Base-by-base conservation (phyloP, 2,888 invertebrate genomes). In the Parnassius mnemosyne region DNA sequence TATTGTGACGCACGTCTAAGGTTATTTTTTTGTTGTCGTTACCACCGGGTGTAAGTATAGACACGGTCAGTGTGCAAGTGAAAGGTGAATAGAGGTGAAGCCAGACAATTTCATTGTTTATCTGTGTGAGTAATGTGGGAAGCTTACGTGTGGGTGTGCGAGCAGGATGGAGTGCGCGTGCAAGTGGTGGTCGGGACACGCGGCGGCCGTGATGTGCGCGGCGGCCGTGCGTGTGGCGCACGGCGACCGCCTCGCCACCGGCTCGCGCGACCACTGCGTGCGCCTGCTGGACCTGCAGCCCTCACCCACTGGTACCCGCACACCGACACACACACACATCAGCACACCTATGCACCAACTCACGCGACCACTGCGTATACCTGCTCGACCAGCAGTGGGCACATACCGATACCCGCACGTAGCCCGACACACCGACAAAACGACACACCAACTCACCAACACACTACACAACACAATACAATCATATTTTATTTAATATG, bases 191-290 rank as follows among this genome's bases (percentile, higher is more conserved):
- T 94, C 95, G 50, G 95, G 96, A 0, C 96, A 97, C 84, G 95
- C 95, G 72, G 96, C 97, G 12, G 95, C 96, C 0, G 95, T 97
- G 10, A 96, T 96, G 96, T 96, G 96, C 75, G 87, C 96, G 63
- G 94, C 95, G 11, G 93, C 11, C 73, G 85, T 43, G 83, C 91
- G 55, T 81, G 85, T 67, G 13, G 89, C 89, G 7, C 85, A 84
- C 41, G 93, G 93, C 13, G 63, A 95, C 74, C 86, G 94, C 65
- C 93, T 96, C n/a, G 94, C 95, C 44, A 95, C 96, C 16, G 96
- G 96, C 64, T 96, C 95, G 41, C 96, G 97, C 82, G 97, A 97
- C 92, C 97, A 97, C 85, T 95, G 95, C 75, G 95, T 96, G 54
- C 74, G 90, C 52, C 84, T 88, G 0, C 71, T 87, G 3, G 87